A percentile compares a stretch with the other conserved stretches of the same genome.
These are phyloP conservation scores for Pseudachorutes palmiensis DNA, from an alignment of 1,140 invertebrate genomes.

Conservation along the genomic window DNA sequence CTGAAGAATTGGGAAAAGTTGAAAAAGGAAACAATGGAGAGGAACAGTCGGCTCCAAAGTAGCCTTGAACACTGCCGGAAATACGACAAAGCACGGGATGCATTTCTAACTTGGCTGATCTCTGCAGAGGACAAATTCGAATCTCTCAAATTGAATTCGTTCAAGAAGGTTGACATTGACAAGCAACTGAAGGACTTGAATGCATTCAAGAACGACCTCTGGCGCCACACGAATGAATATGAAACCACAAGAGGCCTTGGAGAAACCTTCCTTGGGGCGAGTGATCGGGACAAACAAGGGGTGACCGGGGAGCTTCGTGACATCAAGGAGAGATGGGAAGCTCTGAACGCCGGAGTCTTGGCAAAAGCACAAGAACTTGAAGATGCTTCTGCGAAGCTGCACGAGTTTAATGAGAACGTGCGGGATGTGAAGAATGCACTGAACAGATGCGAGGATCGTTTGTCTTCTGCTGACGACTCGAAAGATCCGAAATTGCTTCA, in stretches of 20 bases:
- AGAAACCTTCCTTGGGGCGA: constrained; percentile 69
- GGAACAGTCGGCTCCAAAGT: constrained; percentile 74
- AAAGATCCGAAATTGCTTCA: constrained; percentile 74
- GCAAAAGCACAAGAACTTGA: constrained; percentile 69
- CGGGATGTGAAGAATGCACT: constrained; percentile 71
- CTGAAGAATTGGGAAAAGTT: constrained; percentile 83
- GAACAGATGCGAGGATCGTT: constrained; percentile 76
- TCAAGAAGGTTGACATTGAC: constrained; percentile 77
- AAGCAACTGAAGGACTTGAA: constrained; percentile 82
- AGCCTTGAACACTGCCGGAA: constrained; percentile 84
- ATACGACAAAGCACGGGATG: constrained; percentile 72
- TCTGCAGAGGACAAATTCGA: constrained; percentile 78
- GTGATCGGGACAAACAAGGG: constrained; percentile 81
- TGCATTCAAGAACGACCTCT: constrained; percentile 78
- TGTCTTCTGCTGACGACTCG: constrained; percentile 65
- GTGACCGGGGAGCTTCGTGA: constrained; percentile 70
- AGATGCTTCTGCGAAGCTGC: constrained; percentile 67
- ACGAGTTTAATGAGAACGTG: constrained; percentile 74
- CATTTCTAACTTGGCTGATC: constrained; percentile 77
- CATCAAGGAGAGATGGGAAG: constrained; percentile 81
- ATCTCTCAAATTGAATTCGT: constrained; percentile 61
- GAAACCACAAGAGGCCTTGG: constrained; percentile 76
- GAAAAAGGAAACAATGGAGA: constrained; percentile 71
- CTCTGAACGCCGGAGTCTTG: constrained; percentile 62
- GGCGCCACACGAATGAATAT: constrained; percentile 84